phyloP scores from a whole-genome alignment of 2,888 invertebrate species.

The Gortyna flavago region DNA sequence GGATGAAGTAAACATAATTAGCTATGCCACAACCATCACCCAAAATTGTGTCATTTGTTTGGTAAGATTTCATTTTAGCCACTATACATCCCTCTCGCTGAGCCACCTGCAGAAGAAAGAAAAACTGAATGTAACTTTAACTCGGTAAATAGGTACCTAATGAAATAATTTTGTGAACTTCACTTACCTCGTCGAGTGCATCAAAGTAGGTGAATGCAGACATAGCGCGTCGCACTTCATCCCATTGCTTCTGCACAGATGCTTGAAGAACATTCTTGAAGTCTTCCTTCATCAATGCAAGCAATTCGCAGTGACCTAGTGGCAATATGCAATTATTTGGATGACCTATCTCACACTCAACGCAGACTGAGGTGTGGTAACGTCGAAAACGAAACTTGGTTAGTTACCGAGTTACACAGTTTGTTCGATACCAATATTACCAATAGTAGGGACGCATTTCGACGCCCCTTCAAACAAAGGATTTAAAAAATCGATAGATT shows the following conservation, averaged over 20 bases:
- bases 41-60: conserved; percentile 88
- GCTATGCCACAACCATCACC: conserved; percentile 88
- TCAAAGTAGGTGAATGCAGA: conserved; percentile 91
- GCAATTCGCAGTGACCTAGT: conserved; percentile 90
- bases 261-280: conserved; percentile 91
- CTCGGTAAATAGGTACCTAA: too few relatives aligned
- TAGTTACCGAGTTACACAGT: conserved; percentile 71
- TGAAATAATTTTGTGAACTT: background rate
- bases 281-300: conserved; percentile 91
- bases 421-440: conserved; percentile 69
- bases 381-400: background rate
- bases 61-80: conserved; percentile 90
- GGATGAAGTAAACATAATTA: conserved; percentile 89
- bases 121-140: background rate
- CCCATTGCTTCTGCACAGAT: conserved; percentile 91
- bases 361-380: conserved; percentile 4
- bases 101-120: conserved; percentile 79
- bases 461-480: background rate
- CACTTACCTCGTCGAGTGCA: conserved; percentile 87
- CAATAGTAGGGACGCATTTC: background rate
- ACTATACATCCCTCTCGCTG: conserved; percentile 92
- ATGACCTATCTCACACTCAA: background rate
- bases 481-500: background rate
- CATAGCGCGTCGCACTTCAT: conserved; percentile 90
- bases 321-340: conserved; percentile 13